Evolutionary conservation across 1,140 invertebrate genomes (phyloP).

Genomic region (Venustaconcha ellipsiformis): DNA sequence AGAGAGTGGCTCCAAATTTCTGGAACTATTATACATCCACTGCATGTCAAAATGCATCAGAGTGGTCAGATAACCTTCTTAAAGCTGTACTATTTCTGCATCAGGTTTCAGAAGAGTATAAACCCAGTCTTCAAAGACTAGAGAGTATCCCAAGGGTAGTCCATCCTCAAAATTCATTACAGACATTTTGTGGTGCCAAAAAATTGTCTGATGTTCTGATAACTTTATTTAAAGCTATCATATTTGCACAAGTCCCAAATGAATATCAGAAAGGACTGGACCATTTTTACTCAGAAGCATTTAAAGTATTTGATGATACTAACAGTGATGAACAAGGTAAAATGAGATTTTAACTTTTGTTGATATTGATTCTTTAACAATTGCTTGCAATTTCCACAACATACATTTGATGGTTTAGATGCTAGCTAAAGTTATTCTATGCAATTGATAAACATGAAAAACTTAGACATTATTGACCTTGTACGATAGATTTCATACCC

Average conservation of each 20-base stretch:
- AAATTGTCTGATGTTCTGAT: constrained; percentile 32
- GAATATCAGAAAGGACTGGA: constrained; percentile 47
- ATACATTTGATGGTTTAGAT: too few relatives aligned
- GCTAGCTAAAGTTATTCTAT: too few relatives aligned
- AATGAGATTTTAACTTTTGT: constrained; percentile 4
- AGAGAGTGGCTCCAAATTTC: constrained; percentile 46
- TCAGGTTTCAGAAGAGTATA: constrained; percentile 36
- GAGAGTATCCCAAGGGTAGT: constrained; percentile 28
- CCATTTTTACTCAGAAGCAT: constrained; percentile 56
- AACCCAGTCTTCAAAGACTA: constrained; percentile 40
- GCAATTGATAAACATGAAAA: too few relatives aligned
- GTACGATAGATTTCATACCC: too few relatives aligned
- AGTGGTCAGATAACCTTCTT: constrained; percentile 15
- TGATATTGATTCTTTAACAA: too few relatives aligned
- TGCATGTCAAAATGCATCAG: background rate
- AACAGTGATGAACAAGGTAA: constrained; percentile 33
- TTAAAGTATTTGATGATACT: constrained; percentile 49
- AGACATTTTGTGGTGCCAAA: constrained; percentile 21
- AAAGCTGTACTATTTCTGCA: constrained; percentile 49
- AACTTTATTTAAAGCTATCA: constrained; percentile 47
- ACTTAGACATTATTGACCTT: too few relatives aligned
- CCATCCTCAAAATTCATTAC: constrained; percentile 24
- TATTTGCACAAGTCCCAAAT: constrained; percentile 48
- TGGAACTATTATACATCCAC: constrained; percentile 42
- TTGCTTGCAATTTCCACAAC: too few relatives aligned